Evolutionary conservation across 2,113 vertebrate species (phyloP).

Genomic region (Cavia porcellus): DNA sequence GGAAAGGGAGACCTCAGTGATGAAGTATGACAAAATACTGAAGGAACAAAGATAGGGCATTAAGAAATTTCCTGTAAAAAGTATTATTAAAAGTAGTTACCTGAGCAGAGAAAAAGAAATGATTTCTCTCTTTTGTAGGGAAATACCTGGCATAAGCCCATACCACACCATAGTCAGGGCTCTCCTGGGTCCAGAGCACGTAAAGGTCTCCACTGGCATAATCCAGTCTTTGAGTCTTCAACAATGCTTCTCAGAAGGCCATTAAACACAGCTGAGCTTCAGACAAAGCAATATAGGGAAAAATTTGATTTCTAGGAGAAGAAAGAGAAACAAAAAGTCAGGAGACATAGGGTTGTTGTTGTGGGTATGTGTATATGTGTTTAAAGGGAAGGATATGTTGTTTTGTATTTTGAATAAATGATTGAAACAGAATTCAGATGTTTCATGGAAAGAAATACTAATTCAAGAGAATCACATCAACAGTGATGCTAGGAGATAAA

Average conservation of each 20-base stretch:
- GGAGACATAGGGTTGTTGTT: not conserved
- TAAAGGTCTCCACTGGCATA: not conserved
- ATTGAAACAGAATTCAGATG: not conserved
- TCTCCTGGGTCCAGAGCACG: not conserved
- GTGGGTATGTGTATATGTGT: not conserved
- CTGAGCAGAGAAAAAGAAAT: not conserved
- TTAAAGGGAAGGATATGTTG: not conserved
- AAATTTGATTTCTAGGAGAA: not conserved
- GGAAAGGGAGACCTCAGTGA: not conserved
- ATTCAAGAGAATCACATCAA: not conserved
- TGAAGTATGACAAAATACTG: not conserved
- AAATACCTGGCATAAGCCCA: not conserved
- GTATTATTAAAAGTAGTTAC: not conserved
- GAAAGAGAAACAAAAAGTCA: not conserved
- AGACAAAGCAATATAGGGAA: not conserved
- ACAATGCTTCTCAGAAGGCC: not conserved
- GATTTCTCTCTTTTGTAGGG: not conserved
- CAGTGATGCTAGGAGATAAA: not conserved
- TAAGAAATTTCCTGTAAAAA: not conserved
- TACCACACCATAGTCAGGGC: not conserved
- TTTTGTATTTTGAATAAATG: conserved; percentile 15
- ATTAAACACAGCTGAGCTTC: not conserved
- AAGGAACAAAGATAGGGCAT: not conserved
- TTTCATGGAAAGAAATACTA: conserved; percentile 22
- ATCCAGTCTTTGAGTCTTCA: not conserved